Evolutionary conservation across 1,140 invertebrate species (phyloP), one percentile per base, ranked within the genome.

Genomic region (Drosophila kepulauana): DNA sequence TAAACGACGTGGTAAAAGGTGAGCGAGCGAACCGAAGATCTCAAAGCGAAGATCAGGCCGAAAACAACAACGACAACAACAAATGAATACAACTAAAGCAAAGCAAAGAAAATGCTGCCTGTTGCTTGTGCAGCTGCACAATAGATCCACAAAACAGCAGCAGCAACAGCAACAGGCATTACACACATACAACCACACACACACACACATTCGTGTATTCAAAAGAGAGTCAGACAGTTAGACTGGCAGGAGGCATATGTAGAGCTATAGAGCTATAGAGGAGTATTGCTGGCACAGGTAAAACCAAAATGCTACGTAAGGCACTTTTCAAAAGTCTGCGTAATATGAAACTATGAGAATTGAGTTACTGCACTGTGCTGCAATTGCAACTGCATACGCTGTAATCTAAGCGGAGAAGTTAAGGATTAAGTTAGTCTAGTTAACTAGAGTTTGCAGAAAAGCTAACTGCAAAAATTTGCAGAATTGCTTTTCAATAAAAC

Each of bases 31-130:
- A 0, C 45, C 73, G 67, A 67, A 72, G 87, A 88, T 88, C 84
- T 82, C 74, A 13, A 78, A 72, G 84, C 79, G 63, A 66, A 80
- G 84, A 88, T 87, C 82, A 87, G 63, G 79, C 81, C 78, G 3
- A 66, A 66, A 35, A 59, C 7, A 4, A 45, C 28, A 68, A 25
- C n/a, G 5, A 7, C 41, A 43, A 43, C 41, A 43, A 43, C 41
- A 43, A 54, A 78, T 20, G 69, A 78, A 77, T 54, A 69, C 82
- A 86, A 82, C 61, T 68, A 79, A 81, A 75, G 77, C 79, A 79
- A 76, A 48, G 69, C 69, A 30, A 61, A 45, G 67, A 57, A 63
- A 71, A 64, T 71, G 68, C 49, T 52, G 77, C 67, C 79, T 61
- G 79, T 78, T 72, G 74, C 68, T 71, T 65, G 69, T 76, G 69